These are phyloP conservation scores for Drosophila arizonae DNA, from an alignment of 1,140 invertebrate species.

Conservation along the genomic window DNA sequence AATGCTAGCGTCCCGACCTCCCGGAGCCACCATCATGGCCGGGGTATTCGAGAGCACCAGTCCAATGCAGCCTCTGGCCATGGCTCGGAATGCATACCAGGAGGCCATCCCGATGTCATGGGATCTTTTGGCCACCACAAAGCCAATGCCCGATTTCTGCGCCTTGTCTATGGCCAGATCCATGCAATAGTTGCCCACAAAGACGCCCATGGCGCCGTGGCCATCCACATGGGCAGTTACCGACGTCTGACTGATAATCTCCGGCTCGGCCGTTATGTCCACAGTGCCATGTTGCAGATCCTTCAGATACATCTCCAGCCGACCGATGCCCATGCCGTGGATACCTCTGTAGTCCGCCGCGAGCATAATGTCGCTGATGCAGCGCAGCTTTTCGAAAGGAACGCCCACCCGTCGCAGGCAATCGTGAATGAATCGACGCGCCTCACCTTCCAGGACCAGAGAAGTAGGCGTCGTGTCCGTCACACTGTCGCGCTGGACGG, in stretches of 20 bases:
- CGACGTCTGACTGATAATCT: constrained; percentile 87
- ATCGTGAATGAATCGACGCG: constrained; percentile 88
- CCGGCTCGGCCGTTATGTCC: constrained; percentile 85
- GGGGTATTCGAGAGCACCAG: constrained; percentile 96
- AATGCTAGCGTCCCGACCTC: constrained; percentile 88
- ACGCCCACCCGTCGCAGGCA: constrained; percentile 88
- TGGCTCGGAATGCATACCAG: constrained; percentile 91
- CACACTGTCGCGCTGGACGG: background rate
- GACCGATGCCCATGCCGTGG: constrained; percentile 94
- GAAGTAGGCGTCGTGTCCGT: constrained; percentile 64
- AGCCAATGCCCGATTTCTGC: constrained; percentile 90
- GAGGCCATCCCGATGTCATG: constrained; percentile 87
- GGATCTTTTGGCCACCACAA: constrained; percentile 89
- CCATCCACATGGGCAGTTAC: constrained; percentile 93
- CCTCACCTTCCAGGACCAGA: constrained; percentile 84
- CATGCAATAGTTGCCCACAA: constrained; percentile 89
- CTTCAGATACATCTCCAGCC: constrained; percentile 88
- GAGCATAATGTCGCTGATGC: constrained; percentile 89
- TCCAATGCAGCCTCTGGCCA: constrained; percentile 89
- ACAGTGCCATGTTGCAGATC: constrained; percentile 84
- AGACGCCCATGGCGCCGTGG: constrained; percentile 88
- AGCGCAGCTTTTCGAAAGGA: constrained; percentile 85
- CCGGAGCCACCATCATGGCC: constrained; percentile 92
- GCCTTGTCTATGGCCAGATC: constrained; percentile 93
- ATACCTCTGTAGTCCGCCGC: constrained; percentile 93